Evolutionary conservation across 2,113 vertebrate species (phyloP).

Genomic region (Pygoscelis antarcticus): DNA sequence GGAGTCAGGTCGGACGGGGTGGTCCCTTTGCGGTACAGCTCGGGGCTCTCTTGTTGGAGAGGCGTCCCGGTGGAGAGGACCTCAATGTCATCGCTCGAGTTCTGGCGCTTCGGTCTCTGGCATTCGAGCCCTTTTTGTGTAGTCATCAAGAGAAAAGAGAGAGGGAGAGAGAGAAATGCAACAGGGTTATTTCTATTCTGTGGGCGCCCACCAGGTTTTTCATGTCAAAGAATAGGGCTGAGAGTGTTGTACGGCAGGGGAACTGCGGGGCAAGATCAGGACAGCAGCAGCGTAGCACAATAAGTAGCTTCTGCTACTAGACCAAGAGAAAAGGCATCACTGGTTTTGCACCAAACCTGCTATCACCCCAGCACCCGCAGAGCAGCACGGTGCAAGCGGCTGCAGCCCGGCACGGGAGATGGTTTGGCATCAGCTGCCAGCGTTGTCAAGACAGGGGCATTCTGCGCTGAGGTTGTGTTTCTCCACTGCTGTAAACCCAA

Average conservation of each 20-base stretch:
- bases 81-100: conserved; percentile 89
- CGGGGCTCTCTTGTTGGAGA: conserved; percentile 87
- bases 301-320: background rate
- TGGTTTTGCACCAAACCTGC: background rate
- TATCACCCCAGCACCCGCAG: fast-evolving
- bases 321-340: fast-evolving
- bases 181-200: background rate
- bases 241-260: fast-evolving
- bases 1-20: conserved; percentile 91
- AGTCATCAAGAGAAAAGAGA: background rate
- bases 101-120: conserved; percentile 89
- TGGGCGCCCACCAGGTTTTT: fast-evolving
- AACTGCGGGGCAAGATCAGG: fast-evolving
- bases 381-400: background rate
- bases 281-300: too few relatives aligned
- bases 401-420: background rate
- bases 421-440: background rate
- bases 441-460: background rate
- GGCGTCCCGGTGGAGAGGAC: conserved; percentile 87
- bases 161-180: background rate
- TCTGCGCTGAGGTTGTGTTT: background rate
- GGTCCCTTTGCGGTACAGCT: conserved; percentile 94
- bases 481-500: background rate
- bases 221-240: fast-evolving
- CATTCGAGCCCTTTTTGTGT: conserved; percentile 85